These are phyloP conservation scores for Dolichoris vasculosae DNA, from an alignment of 1,140 invertebrate genomes.

Conservation along the genomic window DNA sequence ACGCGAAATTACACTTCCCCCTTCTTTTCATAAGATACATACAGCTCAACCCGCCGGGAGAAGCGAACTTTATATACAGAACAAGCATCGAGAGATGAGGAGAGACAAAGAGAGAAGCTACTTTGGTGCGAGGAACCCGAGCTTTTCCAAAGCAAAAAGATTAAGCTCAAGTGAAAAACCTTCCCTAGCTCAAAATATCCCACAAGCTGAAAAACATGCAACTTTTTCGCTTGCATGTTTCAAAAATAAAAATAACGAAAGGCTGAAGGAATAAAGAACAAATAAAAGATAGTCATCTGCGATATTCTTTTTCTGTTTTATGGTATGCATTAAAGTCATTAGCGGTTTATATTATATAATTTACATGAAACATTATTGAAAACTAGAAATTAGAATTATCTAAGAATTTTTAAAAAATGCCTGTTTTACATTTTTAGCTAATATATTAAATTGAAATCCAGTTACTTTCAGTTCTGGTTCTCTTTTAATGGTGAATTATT, in stretches of 20 bases:
- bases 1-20: conserved; percentile 48
- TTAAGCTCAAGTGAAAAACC: conserved; percentile 33
- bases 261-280: neutral
- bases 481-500: too few relatives aligned
- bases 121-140: neutral
- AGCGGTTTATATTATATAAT: too few relatives aligned
- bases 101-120: neutral
- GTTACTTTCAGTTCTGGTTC: too few relatives aligned
- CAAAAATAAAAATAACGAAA: conserved; percentile 14
- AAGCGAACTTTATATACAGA: conserved; percentile 39
- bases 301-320: too few relatives aligned
- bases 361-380: too few relatives aligned
- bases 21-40: neutral
- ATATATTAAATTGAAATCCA: too few relatives aligned
- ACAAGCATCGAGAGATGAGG: neutral
- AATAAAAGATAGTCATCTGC: too few relatives aligned
- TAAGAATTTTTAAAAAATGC: too few relatives aligned
- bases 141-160: conserved; percentile 26
- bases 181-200: conserved; percentile 28
- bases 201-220: too few relatives aligned
- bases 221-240: neutral
- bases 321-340: too few relatives aligned
- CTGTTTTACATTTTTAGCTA: too few relatives aligned
- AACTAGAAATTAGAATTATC: too few relatives aligned
- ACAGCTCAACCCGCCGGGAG: neutral